These are phyloP conservation scores for Neotoxoptera formosana DNA, from an alignment of 1,140 invertebrate species.

Conservation along the genomic window DNA sequence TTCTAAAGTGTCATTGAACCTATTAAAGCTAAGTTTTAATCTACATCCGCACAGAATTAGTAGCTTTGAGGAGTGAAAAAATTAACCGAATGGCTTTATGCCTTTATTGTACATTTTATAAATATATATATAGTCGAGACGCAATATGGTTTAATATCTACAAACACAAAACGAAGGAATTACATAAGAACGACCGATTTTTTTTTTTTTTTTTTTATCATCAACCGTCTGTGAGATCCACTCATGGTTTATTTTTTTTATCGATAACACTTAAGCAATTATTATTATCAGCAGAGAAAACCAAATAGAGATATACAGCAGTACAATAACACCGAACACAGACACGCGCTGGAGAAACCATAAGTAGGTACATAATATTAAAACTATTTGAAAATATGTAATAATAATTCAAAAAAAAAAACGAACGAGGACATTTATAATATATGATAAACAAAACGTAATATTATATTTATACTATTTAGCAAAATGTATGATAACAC, in stretches of 20 bases:
- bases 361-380: neutral
- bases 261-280: neutral
- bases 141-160: neutral
- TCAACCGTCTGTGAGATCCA: neutral
- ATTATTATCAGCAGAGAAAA: neutral
- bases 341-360: neutral
- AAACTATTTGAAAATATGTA: neutral
- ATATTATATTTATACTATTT: neutral
- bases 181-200: neutral
- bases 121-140: neutral
- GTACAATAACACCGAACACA: neutral
- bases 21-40: neutral
- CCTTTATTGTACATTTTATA: neutral
- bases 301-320: neutral
- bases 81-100: neutral
- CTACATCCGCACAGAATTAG: neutral
- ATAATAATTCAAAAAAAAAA: neutral
- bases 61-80: neutral
- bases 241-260: neutral
- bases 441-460: neutral
- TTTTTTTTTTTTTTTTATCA: constrained; percentile 19
- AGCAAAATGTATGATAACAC: too few relatives aligned
- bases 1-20: constrained; percentile 9
- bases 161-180: neutral
- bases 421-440: neutral